phyloP scores from a whole-genome alignment of 2,113 vertebrate species.

The Axis porcinus region DNA sequence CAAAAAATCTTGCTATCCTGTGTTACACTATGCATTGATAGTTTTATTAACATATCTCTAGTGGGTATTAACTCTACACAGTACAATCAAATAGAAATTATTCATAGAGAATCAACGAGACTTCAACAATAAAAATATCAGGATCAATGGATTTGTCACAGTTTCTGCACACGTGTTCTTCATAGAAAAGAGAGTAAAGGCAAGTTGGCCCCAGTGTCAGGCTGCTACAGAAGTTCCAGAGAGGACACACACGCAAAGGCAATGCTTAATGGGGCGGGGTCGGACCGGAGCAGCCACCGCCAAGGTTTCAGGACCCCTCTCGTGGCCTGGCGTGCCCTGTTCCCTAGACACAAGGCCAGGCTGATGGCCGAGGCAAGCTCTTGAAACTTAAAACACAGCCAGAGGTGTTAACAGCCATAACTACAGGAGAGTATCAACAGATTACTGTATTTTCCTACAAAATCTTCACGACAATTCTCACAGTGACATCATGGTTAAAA shows the following conservation, averaged over 20 bases:
- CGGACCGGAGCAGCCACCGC: neutral
- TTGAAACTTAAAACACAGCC: conserved; percentile 41
- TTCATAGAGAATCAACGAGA: conserved; percentile 83
- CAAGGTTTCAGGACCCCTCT: neutral
- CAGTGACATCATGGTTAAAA: conserved; percentile 67
- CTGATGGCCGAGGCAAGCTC: neutral
- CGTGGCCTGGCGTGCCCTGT: neutral
- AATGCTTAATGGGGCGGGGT: neutral
- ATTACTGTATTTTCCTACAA: conserved; percentile 50
- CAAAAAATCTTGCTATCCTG: conserved; percentile 82
- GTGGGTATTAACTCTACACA: conserved; percentile 80
- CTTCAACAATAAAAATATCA: conserved; percentile 85
- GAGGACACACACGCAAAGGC: conserved; percentile 66
- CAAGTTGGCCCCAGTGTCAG: conserved; percentile 78
- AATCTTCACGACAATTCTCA: conserved; percentile 52
- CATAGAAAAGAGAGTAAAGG: conserved; percentile 85
- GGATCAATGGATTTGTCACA: conserved; percentile 83
- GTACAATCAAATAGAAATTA: conserved; percentile 84
- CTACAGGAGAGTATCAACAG: conserved; percentile 51
- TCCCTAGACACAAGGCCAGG: neutral
- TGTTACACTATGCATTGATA: conserved; percentile 83
- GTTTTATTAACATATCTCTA: conserved; percentile 79
- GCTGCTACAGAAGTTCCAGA: conserved; percentile 75
- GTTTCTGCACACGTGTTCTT: conserved; percentile 83
- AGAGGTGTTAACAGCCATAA: conserved; percentile 73